Evolutionary conservation across 2,797 vertebrate genomes (phyloP), one percentile per base, ranked within the genome.

Genomic region (Mormyrus proboscirostris): DNA sequence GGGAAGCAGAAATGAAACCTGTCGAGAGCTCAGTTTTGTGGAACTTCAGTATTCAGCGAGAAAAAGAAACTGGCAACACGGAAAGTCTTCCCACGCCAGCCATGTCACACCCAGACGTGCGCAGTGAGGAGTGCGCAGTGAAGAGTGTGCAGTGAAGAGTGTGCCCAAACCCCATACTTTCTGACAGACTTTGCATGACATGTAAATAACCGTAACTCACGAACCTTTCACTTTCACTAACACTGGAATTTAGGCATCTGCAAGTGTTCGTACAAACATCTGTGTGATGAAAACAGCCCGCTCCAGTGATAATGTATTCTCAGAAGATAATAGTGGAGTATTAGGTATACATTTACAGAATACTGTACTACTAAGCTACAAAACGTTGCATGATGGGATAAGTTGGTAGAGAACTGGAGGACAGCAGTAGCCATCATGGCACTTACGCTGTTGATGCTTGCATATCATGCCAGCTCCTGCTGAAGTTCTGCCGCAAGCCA

Each of bases 401-500:
- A 0, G 19, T 44, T 47, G 76, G 6, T n/a, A 47, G 76, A 82
- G 76, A 19, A 44, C 76, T 82, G 76, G 76, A 47, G 29, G 69
- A 25, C 22, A 79, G 16, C 19, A 12, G 38, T 9, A 62, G 69
- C 2, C 2, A n/a, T 3, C 33, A 12, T 4, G 33, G 59, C 90
- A 98, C 99, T 97, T 91, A 99, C 99, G 97, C 98, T 0, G 95
- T 94, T 47, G 97, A 97, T 85, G 95, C 97, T 95, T 99, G 98
- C 96, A 99, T 92, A 90, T 99, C 98, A 0, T 97, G 96, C 98
- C 98, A 99, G 95, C 98, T 95, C 93, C 93, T 96, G 95, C 96
- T 98, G 69, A 99, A 96, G 94, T 99, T 99, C 94, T 96, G 97
- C 90, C 94, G 97, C 89, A 99, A 90, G 91, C 99, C 99, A 84